A percentile compares a stretch with the other conserved stretches of the same genome.
Conservation (phyloP, 1,140 invertebrate species). For the Pseudoatta argentina region DNA sequence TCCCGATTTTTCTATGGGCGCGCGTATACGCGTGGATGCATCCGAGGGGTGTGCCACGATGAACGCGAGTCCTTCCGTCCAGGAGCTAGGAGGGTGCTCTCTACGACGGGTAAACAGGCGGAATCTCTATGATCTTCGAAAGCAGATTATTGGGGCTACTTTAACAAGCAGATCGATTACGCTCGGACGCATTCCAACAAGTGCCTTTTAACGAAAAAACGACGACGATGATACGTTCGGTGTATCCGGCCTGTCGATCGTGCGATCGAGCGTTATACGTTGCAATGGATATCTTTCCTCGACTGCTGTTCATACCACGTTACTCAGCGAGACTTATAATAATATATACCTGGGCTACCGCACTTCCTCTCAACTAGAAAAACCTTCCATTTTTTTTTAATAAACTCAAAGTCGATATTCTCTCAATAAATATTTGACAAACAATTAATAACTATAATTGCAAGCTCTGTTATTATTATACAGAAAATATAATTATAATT, state of each 20-base stretch:
- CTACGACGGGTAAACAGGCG: conserved; percentile 59
- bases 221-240: conserved; percentile 72
- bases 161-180: conserved; percentile 82
- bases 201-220: conserved; percentile 83
- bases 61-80: conserved; percentile 57
- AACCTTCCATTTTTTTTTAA: conserved; percentile 8
- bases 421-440: neutral
- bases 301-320: conserved; percentile 54
- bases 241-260: conserved; percentile 70
- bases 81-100: conserved; percentile 32
- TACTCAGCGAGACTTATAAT: conserved; percentile 14
- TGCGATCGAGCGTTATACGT: conserved; percentile 75
- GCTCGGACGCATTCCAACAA: conserved; percentile 84
- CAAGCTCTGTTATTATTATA: too few species aligned
- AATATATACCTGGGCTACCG: conserved; percentile 41
- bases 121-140: conserved; percentile 80
- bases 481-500: neutral
- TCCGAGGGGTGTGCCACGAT: conserved; percentile 59
- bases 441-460: neutral
- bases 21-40: conserved; percentile 62
- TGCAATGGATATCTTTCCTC: conserved; percentile 73
- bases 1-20: conserved; percentile 48
- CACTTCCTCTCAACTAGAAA: conserved; percentile 45
- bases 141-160: conserved; percentile 84
- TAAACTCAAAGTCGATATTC: neutral